Evolutionary conservation across 2,113 vertebrate genomes (phyloP).

Genomic region (Fregetta grallaria): DNA sequence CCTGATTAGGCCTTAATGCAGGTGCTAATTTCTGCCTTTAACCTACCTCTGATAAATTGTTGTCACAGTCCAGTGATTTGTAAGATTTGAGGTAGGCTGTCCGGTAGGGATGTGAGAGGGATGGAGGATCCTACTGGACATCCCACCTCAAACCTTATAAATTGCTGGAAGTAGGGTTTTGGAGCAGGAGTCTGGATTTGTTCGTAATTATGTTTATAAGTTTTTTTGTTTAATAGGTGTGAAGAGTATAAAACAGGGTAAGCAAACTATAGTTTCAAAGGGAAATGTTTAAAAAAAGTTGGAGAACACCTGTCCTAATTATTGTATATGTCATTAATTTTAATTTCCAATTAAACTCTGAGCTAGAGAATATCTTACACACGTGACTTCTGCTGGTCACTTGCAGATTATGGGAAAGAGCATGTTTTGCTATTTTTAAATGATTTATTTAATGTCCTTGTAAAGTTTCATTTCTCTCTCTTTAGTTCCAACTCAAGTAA

Average conservation of each 20-base stretch:
- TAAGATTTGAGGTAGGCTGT: neutral
- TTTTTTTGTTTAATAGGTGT: neutral
- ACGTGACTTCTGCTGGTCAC: neutral
- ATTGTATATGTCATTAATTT: neutral
- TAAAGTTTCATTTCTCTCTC: neutral
- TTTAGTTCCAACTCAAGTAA: neutral
- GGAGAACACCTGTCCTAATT: neutral
- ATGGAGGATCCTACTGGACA: neutral
- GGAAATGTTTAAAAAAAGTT: neutral
- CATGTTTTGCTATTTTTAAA: neutral
- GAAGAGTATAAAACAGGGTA: neutral
- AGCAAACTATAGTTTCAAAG: neutral
- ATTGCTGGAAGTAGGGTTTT: neutral
- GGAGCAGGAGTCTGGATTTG: neutral
- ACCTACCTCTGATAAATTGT: neutral
- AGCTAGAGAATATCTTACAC: neutral
- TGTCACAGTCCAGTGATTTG: neutral
- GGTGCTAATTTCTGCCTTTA: neutral
- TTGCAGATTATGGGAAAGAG: neutral
- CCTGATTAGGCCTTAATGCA: neutral
- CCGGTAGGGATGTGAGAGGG: neutral
- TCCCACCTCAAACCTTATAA: neutral
- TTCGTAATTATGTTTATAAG: neutral
- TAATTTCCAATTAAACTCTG: neutral
- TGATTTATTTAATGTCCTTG: neutral